Percentiles rank a stretch among this genome's conserved stretches.
These are phyloP conservation scores for Nephrotoma guestfalica DNA, from an alignment of 2,888 invertebrate species.

Conservation along the genomic window DNA sequence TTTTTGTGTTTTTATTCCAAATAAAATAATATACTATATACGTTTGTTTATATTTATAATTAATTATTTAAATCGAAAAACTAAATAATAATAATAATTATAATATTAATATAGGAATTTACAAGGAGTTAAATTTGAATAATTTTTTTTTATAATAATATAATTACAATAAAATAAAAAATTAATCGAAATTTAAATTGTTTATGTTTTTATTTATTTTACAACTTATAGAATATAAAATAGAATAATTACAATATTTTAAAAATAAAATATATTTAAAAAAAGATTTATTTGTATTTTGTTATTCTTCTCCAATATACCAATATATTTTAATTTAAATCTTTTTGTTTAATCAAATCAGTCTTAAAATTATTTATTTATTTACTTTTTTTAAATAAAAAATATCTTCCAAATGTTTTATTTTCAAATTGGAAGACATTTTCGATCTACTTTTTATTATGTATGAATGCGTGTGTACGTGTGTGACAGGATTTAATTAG, in stretches of 20 bases:
- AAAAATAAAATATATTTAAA: not conserved
- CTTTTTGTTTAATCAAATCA: not conserved
- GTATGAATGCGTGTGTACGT: not conserved
- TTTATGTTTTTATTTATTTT: not conserved
- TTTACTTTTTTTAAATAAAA: not conserved
- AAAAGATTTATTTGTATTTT: not conserved
- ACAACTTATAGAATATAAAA: not conserved
- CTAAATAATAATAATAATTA: not conserved
- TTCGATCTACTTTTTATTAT: not conserved
- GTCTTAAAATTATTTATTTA: not conserved
- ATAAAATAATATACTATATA: not conserved
- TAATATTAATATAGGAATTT: not conserved
- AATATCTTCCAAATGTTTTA: not conserved
- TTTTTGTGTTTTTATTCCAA: not conserved
- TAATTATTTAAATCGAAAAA: not conserved
- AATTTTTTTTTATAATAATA: not conserved
- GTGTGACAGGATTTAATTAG: not conserved
- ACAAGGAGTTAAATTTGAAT: not conserved
- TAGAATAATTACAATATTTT: not conserved
- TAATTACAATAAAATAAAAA: not conserved
- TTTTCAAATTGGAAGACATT: not conserved
- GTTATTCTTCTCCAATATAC: not conserved
- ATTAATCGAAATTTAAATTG: not conserved
- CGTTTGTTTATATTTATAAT: not conserved
- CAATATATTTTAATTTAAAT: not conserved